Evolutionary conservation across 2,888 invertebrate genomes (phyloP).

Genomic region (Cordilura impudica): DNA sequence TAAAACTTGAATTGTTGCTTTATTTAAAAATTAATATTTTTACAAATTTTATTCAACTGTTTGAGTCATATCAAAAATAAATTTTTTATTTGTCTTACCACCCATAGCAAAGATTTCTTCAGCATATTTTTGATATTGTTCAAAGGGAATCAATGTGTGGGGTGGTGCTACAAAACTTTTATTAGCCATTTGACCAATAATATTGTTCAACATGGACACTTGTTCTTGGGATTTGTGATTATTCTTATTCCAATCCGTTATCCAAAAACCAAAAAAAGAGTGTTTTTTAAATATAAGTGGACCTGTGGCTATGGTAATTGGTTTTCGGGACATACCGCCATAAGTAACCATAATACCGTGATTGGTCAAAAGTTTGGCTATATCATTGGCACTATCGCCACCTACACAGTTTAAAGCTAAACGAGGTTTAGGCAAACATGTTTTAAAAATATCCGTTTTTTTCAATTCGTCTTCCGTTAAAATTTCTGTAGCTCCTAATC

Average conservation of each 20-base stretch:
- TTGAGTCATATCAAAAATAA: conserved; percentile 78
- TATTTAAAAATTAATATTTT: background rate
- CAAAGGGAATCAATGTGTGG: conserved; percentile 84
- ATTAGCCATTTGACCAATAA: conserved; percentile 84
- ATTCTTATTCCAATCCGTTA: conserved; percentile 88
- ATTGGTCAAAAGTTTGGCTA: conserved; percentile 85
- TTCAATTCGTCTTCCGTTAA: conserved; percentile 90
- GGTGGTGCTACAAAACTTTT: conserved; percentile 86
- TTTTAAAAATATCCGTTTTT: conserved; percentile 81
- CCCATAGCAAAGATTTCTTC: conserved; percentile 82
- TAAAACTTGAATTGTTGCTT: conserved; percentile 6
- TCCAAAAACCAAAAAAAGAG: conserved; percentile 91
- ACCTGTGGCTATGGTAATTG: conserved; percentile 88
- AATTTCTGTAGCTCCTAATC: conserved; percentile 89
- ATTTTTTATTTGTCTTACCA: conserved; percentile 88
- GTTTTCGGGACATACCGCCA: conserved; percentile 95
- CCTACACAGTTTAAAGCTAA: conserved; percentile 96
- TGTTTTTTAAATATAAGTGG: conserved; percentile 91
- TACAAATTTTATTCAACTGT: background rate
- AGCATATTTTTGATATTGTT: conserved; percentile 86
- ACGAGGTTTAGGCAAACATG: conserved; percentile 82
- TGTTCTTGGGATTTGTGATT: conserved; percentile 81
- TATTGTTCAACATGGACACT: conserved; percentile 85
- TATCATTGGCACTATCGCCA: conserved; percentile 90
- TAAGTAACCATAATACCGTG: conserved; percentile 94